Conservation (phyloP, 2,888 invertebrate species). For the Megaustenia siamemsis region DNA sequence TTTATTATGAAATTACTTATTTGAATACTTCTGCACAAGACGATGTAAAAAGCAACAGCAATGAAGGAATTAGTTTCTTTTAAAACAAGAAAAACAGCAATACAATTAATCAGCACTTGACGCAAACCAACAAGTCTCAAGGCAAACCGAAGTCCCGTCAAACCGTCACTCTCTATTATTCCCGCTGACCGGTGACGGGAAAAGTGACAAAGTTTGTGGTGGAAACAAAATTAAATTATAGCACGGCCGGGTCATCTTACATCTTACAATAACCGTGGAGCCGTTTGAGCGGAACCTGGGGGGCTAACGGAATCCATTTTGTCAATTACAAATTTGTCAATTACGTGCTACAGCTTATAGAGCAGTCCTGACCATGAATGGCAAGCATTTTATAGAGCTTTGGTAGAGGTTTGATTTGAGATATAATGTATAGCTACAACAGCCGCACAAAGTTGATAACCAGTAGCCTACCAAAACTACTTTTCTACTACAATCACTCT, state of each 20-base stretch:
- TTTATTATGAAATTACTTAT: not conserved
- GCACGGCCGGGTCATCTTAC: slow-evolving; percentile 10
- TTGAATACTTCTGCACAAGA: not conserved
- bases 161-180: slow-evolving; percentile 34
- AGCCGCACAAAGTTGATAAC: not conserved
- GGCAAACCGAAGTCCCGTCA: not conserved
- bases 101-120: slow-evolving; percentile 4
- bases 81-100: not conserved
- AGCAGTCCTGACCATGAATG: not conserved
- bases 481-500: too few relatives aligned
- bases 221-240: not conserved
- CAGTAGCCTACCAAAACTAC: too few relatives aligned
- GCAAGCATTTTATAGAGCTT: not conserved
- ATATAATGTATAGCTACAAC: not conserved
- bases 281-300: slow-evolving; percentile 9
- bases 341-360: slow-evolving; percentile 29
- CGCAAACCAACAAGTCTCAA: not conserved
- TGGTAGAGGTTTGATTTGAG: not conserved
- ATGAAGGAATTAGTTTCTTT: too few relatives aligned
- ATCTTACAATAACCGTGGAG: slow-evolving; percentile 3
- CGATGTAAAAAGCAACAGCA: not conserved
- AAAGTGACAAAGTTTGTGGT: slow-evolving; percentile 10
- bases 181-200: slow-evolving; percentile 10
- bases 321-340: too few relatives aligned
- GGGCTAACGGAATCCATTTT: not conserved